Evolutionary conservation across 2,113 vertebrate genomes (phyloP).

Genomic region (Nothobranchius furzeri): DNA sequence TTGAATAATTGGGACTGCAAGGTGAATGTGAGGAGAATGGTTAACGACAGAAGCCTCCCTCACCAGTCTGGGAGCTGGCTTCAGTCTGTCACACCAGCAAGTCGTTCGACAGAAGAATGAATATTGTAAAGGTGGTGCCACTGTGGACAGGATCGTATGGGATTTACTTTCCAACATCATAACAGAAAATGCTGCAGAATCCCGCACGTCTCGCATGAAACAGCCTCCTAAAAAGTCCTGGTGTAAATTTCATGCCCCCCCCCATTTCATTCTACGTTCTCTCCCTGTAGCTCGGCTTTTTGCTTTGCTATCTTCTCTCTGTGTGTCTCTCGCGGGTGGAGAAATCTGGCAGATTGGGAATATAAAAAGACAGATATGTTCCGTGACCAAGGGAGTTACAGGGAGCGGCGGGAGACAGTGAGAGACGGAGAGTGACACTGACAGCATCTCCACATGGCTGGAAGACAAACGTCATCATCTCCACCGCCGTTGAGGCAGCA

Average conservation of each 20-base stretch:
- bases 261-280: slow-evolving; percentile 25
- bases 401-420: slow-evolving; percentile 36
- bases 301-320: neutral
- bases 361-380: slow-evolving; percentile 22
- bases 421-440: slow-evolving; percentile 17
- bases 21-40: slow-evolving; percentile 78
- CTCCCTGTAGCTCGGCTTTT: slow-evolving; percentile 14
- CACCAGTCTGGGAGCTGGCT: slow-evolving; percentile 1
- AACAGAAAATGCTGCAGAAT: slow-evolving; percentile 18
- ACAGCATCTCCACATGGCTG: slow-evolving; percentile 1
- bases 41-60: slow-evolving; percentile 51
- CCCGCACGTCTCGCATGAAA: slow-evolving; percentile 1
- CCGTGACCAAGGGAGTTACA: slow-evolving; percentile 1
- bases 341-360: slow-evolving; percentile 31
- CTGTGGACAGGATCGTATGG: neutral
- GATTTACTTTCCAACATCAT: neutral
- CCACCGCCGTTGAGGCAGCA: slow-evolving; percentile 11
- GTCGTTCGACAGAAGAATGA: slow-evolving; percentile 2
- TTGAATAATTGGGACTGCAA: slow-evolving; percentile 77
- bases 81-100: slow-evolving; percentile 56
- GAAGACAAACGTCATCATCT: slow-evolving; percentile 35
- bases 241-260: slow-evolving; percentile 22
- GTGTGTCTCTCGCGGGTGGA: slow-evolving; percentile 26
- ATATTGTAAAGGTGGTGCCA: too few relatives aligned
- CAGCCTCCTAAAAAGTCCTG: neutral